These are phyloP conservation scores for Eupeodes latifasciatus DNA, from an alignment of 2,888 invertebrate species.

Conservation along the genomic window DNA sequence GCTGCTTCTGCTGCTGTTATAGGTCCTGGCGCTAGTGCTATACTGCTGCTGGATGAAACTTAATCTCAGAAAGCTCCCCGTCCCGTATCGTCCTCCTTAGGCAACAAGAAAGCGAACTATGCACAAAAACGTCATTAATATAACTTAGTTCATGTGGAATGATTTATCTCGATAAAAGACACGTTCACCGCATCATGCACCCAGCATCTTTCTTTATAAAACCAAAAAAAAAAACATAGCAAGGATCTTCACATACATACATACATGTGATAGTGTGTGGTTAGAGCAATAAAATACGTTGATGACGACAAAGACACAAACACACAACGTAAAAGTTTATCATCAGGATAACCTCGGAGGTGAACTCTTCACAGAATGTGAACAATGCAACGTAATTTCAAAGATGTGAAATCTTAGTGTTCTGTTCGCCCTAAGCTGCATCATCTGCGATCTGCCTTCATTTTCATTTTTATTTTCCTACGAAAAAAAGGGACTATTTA, in stretches of 20 bases:
- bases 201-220: constrained; percentile 40
- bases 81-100: too few relatives aligned
- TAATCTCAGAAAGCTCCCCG: constrained; percentile 42
- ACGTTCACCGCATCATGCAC: constrained; percentile 37
- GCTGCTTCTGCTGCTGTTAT: too few relatives aligned
- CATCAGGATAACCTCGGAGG: constrained; percentile 43
- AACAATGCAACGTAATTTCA: constrained; percentile 65
- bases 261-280: not conserved
- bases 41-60: constrained; percentile 14
- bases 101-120: constrained; percentile 11
- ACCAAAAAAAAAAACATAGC: too few relatives aligned
- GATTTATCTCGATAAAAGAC: constrained; percentile 60
- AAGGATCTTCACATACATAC: not conserved
- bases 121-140: constrained; percentile 65
- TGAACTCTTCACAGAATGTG: constrained; percentile 43
- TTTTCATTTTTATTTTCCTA: not conserved
- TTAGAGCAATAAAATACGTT: constrained; percentile 50
- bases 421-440: constrained; percentile 24
- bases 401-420: constrained; percentile 64
- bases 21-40: too few relatives aligned
- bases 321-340: constrained; percentile 43
- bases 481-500: constrained; percentile 8
- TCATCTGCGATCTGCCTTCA: constrained; percentile 21
- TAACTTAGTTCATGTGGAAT: constrained; percentile 62
- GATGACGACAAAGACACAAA: constrained; percentile 1